Evolutionary conservation across 2,113 vertebrate genomes (phyloP).

Genomic region (Ctenomys sociabilis): DNA sequence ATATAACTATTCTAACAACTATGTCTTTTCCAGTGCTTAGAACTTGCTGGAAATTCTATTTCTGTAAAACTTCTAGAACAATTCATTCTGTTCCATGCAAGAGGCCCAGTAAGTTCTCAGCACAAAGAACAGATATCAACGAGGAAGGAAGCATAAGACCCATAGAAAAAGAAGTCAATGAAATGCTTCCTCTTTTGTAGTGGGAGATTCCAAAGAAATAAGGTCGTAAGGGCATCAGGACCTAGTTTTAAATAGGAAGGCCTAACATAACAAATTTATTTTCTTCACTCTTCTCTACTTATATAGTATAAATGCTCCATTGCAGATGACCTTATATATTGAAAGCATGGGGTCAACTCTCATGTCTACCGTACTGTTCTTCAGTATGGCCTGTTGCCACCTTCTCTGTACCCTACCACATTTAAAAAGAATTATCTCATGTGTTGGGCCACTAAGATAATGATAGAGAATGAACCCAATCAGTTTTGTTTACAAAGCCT

Average conservation of each 20-base stretch:
- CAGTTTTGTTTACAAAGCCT: conserved; percentile 76
- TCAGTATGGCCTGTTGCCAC: neutral
- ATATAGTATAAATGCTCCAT: neutral
- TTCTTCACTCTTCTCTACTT: neutral
- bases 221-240: neutral
- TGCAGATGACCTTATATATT: neutral
- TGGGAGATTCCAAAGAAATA: conserved; percentile 47
- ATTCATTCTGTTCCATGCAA: neutral
- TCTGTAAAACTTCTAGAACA: conserved; percentile 55
- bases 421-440: conserved; percentile 14
- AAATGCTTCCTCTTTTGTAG: conserved; percentile 44
- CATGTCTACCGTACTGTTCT: neutral
- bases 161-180: neutral
- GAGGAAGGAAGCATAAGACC: neutral
- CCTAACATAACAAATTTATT: neutral
- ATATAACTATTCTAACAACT: neutral
- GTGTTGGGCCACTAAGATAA: conserved; percentile 69
- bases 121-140: neutral
- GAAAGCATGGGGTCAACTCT: neutral
- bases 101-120: neutral
- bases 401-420: neutral
- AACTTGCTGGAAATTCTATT: conserved; percentile 58
- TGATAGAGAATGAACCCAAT: conserved; percentile 75
- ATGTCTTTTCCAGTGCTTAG: conserved; percentile 46
- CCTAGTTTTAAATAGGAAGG: neutral